Evolutionary conservation across 2,888 invertebrate species (phyloP).

Genomic region (Ormyrus labotus): DNA sequence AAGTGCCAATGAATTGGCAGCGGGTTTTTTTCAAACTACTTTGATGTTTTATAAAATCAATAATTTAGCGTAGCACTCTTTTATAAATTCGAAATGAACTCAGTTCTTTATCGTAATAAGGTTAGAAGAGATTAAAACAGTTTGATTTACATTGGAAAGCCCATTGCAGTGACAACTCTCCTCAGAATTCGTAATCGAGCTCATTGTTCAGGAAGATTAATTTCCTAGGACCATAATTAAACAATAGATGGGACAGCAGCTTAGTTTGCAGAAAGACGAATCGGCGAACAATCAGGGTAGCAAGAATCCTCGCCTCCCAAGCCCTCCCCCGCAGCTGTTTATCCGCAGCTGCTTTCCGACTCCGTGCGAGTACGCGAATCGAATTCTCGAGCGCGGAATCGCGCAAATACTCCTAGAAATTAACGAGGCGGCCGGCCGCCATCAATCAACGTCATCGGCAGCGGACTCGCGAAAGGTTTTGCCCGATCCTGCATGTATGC

Average conservation of each 20-base stretch:
- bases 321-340: background rate
- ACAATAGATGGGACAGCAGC: background rate
- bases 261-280: background rate
- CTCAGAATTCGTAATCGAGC: too few species aligned
- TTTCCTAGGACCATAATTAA: background rate
- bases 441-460: conserved; percentile 68
- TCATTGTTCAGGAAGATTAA: too few species aligned
- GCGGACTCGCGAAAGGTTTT: conserved; percentile 58
- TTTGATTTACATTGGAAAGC: too few species aligned
- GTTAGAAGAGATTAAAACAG: too few species aligned
- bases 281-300: background rate
- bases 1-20: too few species aligned
- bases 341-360: conserved; percentile 3
- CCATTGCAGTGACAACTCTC: too few species aligned
- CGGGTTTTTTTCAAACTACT: too few species aligned
- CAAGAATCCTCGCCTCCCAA: too few species aligned
- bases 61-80: too few species aligned
- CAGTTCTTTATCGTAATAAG: too few species aligned
- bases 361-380: background rate
- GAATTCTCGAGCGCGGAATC: conserved; percentile 48
- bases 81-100: too few species aligned
- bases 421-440: conserved; percentile 55
- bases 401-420: conserved; percentile 52
- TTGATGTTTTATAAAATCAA: too few species aligned
- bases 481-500: conserved; percentile 26